Base-by-base conservation (phyloP, 2,113 vertebrate species). In the Stictonetta naevosa region DNA sequence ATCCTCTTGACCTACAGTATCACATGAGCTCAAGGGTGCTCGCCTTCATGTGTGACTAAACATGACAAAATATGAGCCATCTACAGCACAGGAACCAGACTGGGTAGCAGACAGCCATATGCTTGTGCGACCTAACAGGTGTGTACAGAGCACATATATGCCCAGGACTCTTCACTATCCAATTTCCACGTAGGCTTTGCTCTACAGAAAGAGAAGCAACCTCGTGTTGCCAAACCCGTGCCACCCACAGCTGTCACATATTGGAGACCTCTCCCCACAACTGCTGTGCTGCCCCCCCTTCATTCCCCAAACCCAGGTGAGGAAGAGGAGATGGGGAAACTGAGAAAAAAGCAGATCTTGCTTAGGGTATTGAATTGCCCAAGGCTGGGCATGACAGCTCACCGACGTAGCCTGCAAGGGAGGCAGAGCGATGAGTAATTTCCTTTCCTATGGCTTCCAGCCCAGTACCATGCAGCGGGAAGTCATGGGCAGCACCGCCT, bases 391-490 rank as follows among this genome's bases (percentile, higher is more conserved):
- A 26, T 1, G 26, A 95, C 78, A 83, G 90, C 53, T 94, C 85
- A 72, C 31, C 46, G 55, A 40, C 36, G 33, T 40, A 31, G 76
- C 21, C 88, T 78, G 78, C 88, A 88, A 63, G 36, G 63, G 75
- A 92, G 68, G 50, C 82, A 91, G 42, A 5, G 12, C 1, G 3
- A 88, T 90, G 86, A 95, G 92, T 95, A 94, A 96, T 79, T 95
- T 96, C 90, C 92, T 87, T 31, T 93, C 42, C 71, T 56, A 5
- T 3, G 0, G 53, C 2, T 1, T 90, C 85, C 48, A 92, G 85
- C 29, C 79, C 83, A 53, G 26, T 82, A 60, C 18, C 0, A 18
- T 68, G 63, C 74, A 79, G 59, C 3, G 44, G 69, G 89, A 96
- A 93, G 86, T 84, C 25, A 13, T 15, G n/a, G 63, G 75, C 88